Evolutionary conservation across 2,797 vertebrate species (phyloP), one percentile per base, ranked within the genome.

Genomic region (Lacerta bilineata): DNA sequence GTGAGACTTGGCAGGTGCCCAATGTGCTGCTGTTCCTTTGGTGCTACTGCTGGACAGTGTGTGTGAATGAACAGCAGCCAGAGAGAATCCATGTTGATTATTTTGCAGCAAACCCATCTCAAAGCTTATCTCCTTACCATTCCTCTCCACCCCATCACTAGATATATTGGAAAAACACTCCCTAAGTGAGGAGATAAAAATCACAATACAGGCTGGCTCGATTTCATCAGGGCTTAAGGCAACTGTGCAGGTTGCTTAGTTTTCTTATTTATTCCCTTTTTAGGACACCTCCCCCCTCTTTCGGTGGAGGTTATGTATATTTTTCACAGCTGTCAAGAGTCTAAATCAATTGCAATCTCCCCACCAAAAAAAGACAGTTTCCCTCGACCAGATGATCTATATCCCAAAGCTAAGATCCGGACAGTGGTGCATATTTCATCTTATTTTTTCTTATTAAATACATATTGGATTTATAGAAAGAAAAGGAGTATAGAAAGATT

Each of bases 381-480:
- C 90, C 84, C 87, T 93, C 90, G 91, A 92, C 91, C 92, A 92
- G 90, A 80, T 91, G 94, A 94, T 94, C 94, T 94, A 92, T 93
- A 91, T 91, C 90, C 93, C 90, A 93, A 91, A 91, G 90, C 94
- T 94, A 93, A 93, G 95, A 95, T 95, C 93, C 95, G 93, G 92
- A 91, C 94, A 91, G 93, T 87, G 88, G 91, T 87, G 90, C 94
- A 87, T 93, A 94, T 95, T 96, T 95, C 93, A 95, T 93, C 84
- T 72, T 69, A 61, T 92, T 88, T 93, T 55, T 95, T 80, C 93
- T 95, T 95, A 96, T 95, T 95, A 95, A 96, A 93, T 92, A 93
- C 91, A 91, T 94, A 95, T 93, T 95, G 94, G 86, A 95, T 95
- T 95, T 95, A 94, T 94, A 91, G 93, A 92, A 93, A 93, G 91